phyloP scores from a whole-genome alignment of 2,888 invertebrate genomes.

The Sminthurinus aureus region DNA sequence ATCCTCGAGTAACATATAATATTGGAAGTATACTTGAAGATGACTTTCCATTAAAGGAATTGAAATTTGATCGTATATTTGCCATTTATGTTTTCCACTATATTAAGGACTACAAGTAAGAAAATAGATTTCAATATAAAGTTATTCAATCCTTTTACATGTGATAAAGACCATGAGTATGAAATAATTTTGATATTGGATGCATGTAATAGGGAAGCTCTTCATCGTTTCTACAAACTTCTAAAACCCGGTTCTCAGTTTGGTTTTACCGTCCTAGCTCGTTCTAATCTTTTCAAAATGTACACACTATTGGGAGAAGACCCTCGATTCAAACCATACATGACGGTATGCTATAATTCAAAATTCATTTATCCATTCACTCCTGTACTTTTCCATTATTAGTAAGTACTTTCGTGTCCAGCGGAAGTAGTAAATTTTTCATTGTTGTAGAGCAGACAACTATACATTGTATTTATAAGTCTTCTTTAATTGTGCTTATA shows the following conservation, averaged over 20 bases:
- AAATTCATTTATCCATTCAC: neutral
- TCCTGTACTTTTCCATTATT: neutral
- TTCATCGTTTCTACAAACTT: slow-evolving; percentile 36
- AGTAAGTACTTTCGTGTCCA: too few relatives aligned
- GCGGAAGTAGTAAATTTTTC: too few relatives aligned
- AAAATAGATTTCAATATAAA: neutral
- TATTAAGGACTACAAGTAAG: slow-evolving; percentile 46
- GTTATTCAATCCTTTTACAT: neutral
- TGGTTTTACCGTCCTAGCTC: slow-evolving; percentile 46
- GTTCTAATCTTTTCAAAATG: slow-evolving; percentile 27
- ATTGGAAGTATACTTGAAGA: slow-evolving; percentile 42
- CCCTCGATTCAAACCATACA: slow-evolving; percentile 43
- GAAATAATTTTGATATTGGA: too few relatives aligned
- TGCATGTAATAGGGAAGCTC: slow-evolving; percentile 40
- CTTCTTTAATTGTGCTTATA: too few relatives aligned
- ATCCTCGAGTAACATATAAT: slow-evolving; percentile 41
- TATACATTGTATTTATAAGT: too few relatives aligned
- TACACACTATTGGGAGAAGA: slow-evolving; percentile 32
- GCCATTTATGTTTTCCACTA: slow-evolving; percentile 54
- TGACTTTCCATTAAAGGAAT: slow-evolving; percentile 45
- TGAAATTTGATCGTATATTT: slow-evolving; percentile 52
- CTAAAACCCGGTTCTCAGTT: slow-evolving; percentile 48
- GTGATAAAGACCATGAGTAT: too few relatives aligned
- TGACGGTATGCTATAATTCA: slow-evolving; percentile 34
- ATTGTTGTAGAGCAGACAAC: too few relatives aligned